These are phyloP conservation scores for Lepidocyrtoides sp. DNA, from an alignment of 2,888 invertebrate genomes.

Conservation along the genomic window DNA sequence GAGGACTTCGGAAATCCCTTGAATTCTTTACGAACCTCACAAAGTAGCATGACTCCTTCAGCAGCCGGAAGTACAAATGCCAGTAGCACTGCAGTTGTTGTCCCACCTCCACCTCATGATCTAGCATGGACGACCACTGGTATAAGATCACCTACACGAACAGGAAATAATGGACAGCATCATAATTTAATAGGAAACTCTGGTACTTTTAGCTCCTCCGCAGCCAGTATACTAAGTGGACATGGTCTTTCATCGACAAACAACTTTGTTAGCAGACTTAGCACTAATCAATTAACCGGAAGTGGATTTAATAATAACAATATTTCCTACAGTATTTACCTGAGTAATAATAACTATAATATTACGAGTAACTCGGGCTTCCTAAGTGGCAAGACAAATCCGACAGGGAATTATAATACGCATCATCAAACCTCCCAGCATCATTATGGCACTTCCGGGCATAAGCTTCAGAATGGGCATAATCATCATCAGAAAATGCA, in stretches of 20 bases:
- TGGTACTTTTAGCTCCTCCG: constrained; percentile 80
- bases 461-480: constrained; percentile 61
- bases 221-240: constrained; percentile 79
- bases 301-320: constrained; percentile 79
- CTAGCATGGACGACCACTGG: constrained; percentile 59
- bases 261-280: constrained; percentile 77
- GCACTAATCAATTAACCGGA: constrained; percentile 73
- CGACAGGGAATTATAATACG: constrained; percentile 56
- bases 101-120: constrained; percentile 67
- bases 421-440: constrained; percentile 48
- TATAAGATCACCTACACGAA: constrained; percentile 74
- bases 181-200: constrained; percentile 73
- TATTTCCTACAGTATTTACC: constrained; percentile 75
- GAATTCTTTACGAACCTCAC: constrained; percentile 79
- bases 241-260: constrained; percentile 77
- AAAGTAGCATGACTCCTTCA: constrained; percentile 76
- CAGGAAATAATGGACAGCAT: constrained; percentile 60
- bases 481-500: constrained; percentile 58
- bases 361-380: constrained; percentile 75
- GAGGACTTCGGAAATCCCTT: constrained; percentile 80
- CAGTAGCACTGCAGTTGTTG: constrained; percentile 60
- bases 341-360: constrained; percentile 75
- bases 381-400: constrained; percentile 76
- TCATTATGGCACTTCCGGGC: constrained; percentile 44
- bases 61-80: constrained; percentile 73